phyloP scores from a whole-genome alignment of 2,797 vertebrate genomes.

The Remorina albescens region DNA sequence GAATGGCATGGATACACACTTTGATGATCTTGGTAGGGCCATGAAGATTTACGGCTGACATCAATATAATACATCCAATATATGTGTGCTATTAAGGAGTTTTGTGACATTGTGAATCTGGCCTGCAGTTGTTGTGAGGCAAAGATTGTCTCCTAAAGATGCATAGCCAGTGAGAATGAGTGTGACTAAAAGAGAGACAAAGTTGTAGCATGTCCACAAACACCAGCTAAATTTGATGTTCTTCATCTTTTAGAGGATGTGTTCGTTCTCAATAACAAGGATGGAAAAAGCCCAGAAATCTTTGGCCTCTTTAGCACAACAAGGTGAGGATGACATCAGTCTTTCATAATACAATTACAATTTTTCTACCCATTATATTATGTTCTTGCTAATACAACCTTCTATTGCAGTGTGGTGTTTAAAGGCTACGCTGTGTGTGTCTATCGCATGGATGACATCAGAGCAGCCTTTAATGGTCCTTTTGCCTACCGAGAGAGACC shows the following conservation, averaged over 20 bases:
- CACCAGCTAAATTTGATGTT: neutral
- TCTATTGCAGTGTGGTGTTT: conserved; percentile 86
- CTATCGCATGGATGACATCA: conserved; percentile 94
- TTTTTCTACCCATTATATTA: neutral
- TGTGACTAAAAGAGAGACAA: neutral
- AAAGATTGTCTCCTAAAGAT: neutral
- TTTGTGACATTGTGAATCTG: neutral
- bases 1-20: conserved; percentile 95
- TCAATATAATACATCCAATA: neutral
- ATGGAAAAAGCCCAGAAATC: conserved; percentile 94
- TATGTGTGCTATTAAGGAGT: neutral
- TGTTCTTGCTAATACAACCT: neutral
- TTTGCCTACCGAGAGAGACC: conserved; percentile 93
- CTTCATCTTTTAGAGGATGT: conserved; percentile 89
- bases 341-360: neutral
- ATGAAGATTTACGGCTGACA: neutral
- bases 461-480: conserved; percentile 95
- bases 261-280: conserved; percentile 92
- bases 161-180: neutral
- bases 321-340: conserved; percentile 81
- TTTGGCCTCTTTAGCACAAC: conserved; percentile 98
- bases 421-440: conserved; percentile 96
- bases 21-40: conserved; percentile 93
- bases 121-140: neutral
- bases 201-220: neutral